phyloP scores from a whole-genome alignment of 2,888 invertebrate genomes.

The Hipparchia sbordonii region DNA sequence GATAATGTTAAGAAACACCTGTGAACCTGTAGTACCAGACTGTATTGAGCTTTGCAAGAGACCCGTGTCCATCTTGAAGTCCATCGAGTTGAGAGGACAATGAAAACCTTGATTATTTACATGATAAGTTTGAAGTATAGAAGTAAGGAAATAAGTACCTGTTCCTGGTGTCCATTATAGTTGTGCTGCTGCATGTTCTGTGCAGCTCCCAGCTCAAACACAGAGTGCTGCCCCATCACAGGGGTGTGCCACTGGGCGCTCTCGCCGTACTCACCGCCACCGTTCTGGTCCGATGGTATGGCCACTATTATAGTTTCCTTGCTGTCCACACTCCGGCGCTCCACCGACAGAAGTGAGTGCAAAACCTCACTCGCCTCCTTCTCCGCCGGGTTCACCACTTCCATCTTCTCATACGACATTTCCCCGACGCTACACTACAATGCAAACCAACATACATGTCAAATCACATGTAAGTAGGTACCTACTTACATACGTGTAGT shows the following conservation, averaged over 20 bases:
- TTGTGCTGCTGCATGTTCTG: constrained; percentile 75
- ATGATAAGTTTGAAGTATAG: neutral
- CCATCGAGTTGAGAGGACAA: no score
- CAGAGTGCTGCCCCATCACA: constrained; percentile 81
- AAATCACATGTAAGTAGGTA: constrained; percentile 68
- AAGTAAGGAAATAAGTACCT: constrained; percentile 52
- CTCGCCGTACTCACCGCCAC: constrained; percentile 76
- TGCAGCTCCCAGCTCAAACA: constrained; percentile 70
- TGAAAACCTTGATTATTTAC: no score
- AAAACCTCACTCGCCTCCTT: constrained; percentile 88
- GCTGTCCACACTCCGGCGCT: constrained; percentile 84
- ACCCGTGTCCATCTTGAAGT: no score
- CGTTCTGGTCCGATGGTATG: constrained; percentile 73
- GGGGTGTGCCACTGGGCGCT: constrained; percentile 86
- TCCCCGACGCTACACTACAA: constrained; percentile 67
- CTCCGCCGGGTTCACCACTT: constrained; percentile 86
- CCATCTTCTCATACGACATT: constrained; percentile 83
- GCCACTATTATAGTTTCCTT: constrained; percentile 80
- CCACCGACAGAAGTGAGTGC: constrained; percentile 85
- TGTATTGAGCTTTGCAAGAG: no score
- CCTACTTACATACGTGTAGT: constrained; percentile 66
- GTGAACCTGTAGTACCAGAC: no score
- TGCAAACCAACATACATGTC: constrained; percentile 76
- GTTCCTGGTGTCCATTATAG: constrained; percentile 79
- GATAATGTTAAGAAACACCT: no score